These are phyloP conservation scores for Hydraecia micacea DNA, from an alignment of 2,888 invertebrate species.

Conservation along the genomic window DNA sequence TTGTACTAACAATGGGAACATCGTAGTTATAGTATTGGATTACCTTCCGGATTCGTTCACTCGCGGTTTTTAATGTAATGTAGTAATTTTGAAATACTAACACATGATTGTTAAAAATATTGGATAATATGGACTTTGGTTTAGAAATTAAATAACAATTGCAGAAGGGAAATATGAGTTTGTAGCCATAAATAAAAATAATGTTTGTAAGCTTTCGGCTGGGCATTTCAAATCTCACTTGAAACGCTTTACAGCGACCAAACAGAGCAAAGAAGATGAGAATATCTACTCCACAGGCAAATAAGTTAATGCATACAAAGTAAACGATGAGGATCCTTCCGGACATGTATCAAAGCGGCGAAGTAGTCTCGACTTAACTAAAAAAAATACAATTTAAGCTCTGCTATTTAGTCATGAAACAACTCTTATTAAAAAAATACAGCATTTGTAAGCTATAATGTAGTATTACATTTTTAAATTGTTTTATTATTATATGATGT, in stretches of 20 bases:
- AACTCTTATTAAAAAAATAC: not conserved
- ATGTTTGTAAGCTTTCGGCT: not conserved
- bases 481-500: not conserved
- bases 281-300: not conserved
- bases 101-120: conserved; percentile 14
- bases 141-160: not conserved
- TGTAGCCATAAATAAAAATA: not conserved
- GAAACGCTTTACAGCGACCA: not conserved
- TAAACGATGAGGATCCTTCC: not conserved
- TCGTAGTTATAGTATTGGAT: conserved; percentile 80
- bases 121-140: not conserved
- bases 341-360: not conserved
- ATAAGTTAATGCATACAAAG: not conserved
- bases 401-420: not conserved
- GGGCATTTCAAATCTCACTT: not conserved
- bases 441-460: too few species aligned
- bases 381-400: not conserved
- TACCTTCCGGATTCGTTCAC: conserved; percentile 80
- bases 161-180: not conserved
- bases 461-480: not conserved
- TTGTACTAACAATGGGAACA: conserved; percentile 77
- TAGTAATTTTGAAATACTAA: conserved; percentile 30
- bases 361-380: not conserved
- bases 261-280: not conserved
- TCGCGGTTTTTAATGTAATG: conserved; percentile 43